Base-by-base conservation (phyloP, 2,113 vertebrate genomes). In the Setophaga kirtlandii region DNA sequence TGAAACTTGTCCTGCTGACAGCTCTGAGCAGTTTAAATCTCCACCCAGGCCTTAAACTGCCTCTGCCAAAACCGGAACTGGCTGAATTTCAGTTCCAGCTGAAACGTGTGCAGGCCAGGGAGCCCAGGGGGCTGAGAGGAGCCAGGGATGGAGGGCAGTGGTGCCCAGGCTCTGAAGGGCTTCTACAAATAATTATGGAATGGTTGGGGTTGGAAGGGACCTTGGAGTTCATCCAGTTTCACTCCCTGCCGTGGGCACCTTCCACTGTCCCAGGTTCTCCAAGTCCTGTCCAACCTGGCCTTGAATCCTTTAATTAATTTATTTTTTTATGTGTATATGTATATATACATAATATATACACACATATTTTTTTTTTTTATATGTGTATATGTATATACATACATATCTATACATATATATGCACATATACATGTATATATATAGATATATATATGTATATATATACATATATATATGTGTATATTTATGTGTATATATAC, bases 1-100 rank as follows among this genome's bases (percentile, higher is more conserved):
- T 64, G 93, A 96, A 97, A 96, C 93, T 90, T 24, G 52, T 93
- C 62, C 82, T 71, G 91, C 94, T 89, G 79, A 71, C 79, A 77
- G 84, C 81, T 21, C 64, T 12, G 41, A 70, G 76, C 53, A 68
- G 84, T 93, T 96, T 91, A 92, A 88, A 90, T 90, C 69, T 82
- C 83, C 68, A 53, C 53, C 74, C 27, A 25, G 69, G 87, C 78
- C 68, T 47, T 39, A 22, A 93, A 92, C 71, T 71, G 82, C 35
- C 59, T 70, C 0, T 0, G 76, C 68, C 3, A 23, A 93, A 95
- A 95, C 46, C 52, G 53, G 96, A 97, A 95, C 88, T 2, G 1
- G 25, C 79, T 87, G 10, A 64, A 84, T 96, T 96, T 94, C 80
- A 39, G 83, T 95, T 96, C 90, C 76, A 79, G 60, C 79, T 68